phyloP scores from a whole-genome alignment of 2,113 vertebrate genomes.

The Coregonus clupeaformis region DNA sequence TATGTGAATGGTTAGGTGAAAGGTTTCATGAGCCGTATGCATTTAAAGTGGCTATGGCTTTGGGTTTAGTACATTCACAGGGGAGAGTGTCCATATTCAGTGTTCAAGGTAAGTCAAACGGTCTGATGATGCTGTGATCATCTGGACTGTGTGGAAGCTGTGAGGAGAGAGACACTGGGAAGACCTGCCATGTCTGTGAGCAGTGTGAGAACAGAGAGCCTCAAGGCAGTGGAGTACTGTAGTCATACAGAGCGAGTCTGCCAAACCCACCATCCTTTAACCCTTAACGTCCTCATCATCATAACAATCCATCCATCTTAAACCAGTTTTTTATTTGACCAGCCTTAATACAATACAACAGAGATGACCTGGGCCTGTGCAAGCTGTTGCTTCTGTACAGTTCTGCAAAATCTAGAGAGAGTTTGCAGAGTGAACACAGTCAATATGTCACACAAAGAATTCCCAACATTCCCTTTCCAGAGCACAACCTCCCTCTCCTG shows the following conservation, averaged over 20 bases:
- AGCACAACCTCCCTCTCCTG: constrained; percentile 16
- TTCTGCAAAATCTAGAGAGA: too few species aligned
- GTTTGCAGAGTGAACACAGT: neutral
- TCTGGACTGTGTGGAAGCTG: neutral
- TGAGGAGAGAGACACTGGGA: neutral
- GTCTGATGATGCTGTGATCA: neutral
- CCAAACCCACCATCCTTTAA: too few species aligned
- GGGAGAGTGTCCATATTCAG: too few species aligned
- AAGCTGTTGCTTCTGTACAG: constrained; percentile 8
- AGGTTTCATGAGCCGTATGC: neutral
- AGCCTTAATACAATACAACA: constrained; percentile 10
- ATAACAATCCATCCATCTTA: neutral
- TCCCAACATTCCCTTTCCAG: constrained; percentile 22
- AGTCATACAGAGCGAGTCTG: neutral
- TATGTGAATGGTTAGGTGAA: neutral
- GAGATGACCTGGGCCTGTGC: neutral
- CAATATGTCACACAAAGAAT: constrained; percentile 47
- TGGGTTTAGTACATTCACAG: neutral
- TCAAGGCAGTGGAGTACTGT: constrained; percentile 8
- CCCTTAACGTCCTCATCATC: constrained; percentile 1
- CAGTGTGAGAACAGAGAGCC: constrained; percentile 36
- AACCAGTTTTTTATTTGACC: neutral
- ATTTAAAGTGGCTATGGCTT: neutral
- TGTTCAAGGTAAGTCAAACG: constrained; percentile 4
- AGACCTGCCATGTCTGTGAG: neutral